Base-by-base conservation (phyloP, 2,888 invertebrate species). In the Euzophera pinguis region DNA sequence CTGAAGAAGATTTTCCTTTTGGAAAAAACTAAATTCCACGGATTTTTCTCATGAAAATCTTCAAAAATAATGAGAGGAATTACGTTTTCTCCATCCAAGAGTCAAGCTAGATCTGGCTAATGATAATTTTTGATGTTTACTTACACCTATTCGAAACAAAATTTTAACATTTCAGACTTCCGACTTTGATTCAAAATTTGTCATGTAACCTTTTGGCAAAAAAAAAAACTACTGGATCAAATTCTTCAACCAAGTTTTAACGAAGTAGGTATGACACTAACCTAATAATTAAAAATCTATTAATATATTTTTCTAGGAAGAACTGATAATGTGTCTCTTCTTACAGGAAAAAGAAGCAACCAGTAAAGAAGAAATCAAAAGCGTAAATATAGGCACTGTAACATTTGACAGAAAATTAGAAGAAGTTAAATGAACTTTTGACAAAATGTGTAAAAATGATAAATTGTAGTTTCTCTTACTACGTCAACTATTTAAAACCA, bases 311-410 rank as follows among this genome's bases (percentile, higher is more conserved):
- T 22, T 22, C n/a, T n/a, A n/a, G n/a, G n/a, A n/a, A 22, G 5
- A 22, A 22, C 22, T 22, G 22, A 22, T 22, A 3, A 3, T 22
- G 3, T 22, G 22, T 22, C n/a, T n/a, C n/a, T 22, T 13, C n/a
- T 82, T 78, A 7, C 74, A 86, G 87, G 87, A 84, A 67, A 78
- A 68, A 50, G 70, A 71, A 52, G 75, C 81, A 65, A 69, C 69
- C 52, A 84, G 81, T 59, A 87, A 86, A 73, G 88, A 88, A 58
- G 87, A 88, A 75, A 84, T 86, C 62, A 88, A 87, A 71, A 85
- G 81, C 59, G 85, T 84, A 50, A 87, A 87, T 64, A 88, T 89
- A 53, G 90, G 88, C 57, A 89, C 90, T 22, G 75, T 83, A 55
- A 86, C 85, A 37, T 85, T 81, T 60, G 87, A 88, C 62, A 80